phyloP scores from a whole-genome alignment of 2,797 vertebrate genomes.

The Galagoides demidoff region DNA sequence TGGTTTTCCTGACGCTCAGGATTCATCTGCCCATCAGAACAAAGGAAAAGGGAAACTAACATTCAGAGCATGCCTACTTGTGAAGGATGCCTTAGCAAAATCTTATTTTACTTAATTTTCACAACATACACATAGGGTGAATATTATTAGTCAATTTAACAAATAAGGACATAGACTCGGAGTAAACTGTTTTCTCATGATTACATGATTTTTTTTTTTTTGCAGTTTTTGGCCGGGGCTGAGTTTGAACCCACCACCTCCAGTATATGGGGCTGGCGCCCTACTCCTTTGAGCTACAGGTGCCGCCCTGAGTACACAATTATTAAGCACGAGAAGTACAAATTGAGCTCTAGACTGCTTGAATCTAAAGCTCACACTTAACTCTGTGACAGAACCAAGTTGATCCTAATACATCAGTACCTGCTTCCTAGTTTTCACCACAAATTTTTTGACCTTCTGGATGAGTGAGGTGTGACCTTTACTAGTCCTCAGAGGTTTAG shows the following conservation, averaged over 20 bases:
- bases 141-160: neutral
- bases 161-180: neutral
- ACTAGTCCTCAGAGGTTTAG: neutral
- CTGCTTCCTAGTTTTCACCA: neutral
- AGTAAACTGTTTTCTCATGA: neutral
- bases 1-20: neutral
- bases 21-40: neutral
- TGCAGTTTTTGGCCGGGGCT: too few species aligned
- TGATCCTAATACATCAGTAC: neutral
- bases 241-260: too few species aligned
- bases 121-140: neutral
- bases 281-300: too few species aligned
- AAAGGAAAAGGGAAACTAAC: neutral
- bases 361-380: neutral
- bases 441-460: neutral
- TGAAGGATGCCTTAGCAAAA: neutral
- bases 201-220: neutral
- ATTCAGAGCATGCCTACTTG: neutral
- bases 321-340: neutral
- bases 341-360: neutral
- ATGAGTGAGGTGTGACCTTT: neutral
- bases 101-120: neutral
- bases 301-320: neutral
- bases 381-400: neutral
- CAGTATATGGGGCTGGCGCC: too few species aligned